Base-by-base conservation (phyloP, 2,113 vertebrate genomes). In the Heterotis niloticus region DNA sequence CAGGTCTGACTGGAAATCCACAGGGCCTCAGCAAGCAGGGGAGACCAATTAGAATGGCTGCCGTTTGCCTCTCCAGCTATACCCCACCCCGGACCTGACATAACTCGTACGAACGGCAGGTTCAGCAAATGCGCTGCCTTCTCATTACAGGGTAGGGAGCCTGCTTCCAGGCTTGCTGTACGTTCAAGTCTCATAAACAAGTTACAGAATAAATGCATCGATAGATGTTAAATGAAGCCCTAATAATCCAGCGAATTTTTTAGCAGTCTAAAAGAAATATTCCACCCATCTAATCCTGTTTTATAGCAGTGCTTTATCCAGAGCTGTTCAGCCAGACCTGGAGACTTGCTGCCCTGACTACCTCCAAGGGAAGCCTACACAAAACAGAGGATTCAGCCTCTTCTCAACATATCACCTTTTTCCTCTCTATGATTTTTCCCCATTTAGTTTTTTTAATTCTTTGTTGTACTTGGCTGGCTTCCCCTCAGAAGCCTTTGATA, bases 1-100 rank as follows among this genome's bases (percentile, higher is more conserved):
- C 64, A 79, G 66, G 34, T 16, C 59, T 79, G 69, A 74, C 65
- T 73, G 16, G 74, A 79, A 74, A 79, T 64, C 60, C 62, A 56
- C 71, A 56, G 62, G 78, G 51, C 44, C 74, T 62, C 62, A 64
- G 66, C 44, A 62, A 79, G 56, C 70, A 51, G 72, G 60, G 65
- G 34, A 65, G 59, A 73, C 68, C 78, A 54, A 79, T 79, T 73
- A 79, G 20, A 64, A 73, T 56, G 51, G 67, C 62, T 16, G 5
- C 23, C 23, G 26, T 79, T 52, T 44, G 20, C 51, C 7, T 65
- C 64, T 20, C 71, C 26, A 79, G 28, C 54, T 57, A 66, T 17
- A 11, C 44, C 60, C 52, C 68, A 56, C 77, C 5, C 66, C 51
- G n/a, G 28, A 57, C 11, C 54, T 64, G 77, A 64, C 29, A 14